A percentile compares a stretch with the other conserved stretches of the same genome.
phyloP scores from a whole-genome alignment of 2,888 invertebrate species.

The Sympetrum striolatum region DNA sequence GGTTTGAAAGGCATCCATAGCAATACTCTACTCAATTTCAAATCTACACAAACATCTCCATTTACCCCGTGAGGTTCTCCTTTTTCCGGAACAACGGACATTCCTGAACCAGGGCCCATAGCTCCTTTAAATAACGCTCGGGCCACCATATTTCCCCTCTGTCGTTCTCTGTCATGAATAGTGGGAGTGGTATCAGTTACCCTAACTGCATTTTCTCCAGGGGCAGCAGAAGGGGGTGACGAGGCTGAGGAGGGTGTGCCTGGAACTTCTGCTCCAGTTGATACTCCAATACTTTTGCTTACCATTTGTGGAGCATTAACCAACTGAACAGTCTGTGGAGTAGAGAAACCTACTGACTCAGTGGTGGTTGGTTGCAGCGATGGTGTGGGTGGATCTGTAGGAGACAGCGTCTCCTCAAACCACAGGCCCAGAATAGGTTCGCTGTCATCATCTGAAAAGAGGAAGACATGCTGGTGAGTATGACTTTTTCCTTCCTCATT shows the following conservation, averaged over 20 bases:
- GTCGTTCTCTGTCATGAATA: background rate
- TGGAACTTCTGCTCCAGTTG: slow-evolving; percentile 1
- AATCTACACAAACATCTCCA: slow-evolving; percentile 44
- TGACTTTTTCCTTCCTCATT: too few relatives aligned
- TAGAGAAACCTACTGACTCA: slow-evolving; percentile 42
- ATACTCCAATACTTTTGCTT: slow-evolving; percentile 4
- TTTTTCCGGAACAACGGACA: slow-evolving; percentile 72
- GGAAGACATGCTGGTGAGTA: background rate
- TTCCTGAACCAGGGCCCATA: slow-evolving; percentile 11
- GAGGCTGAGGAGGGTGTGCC: slow-evolving; percentile 28
- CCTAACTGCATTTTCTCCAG: background rate
- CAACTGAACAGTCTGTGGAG: slow-evolving; percentile 15
- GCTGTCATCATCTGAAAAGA: slow-evolving; percentile 71
- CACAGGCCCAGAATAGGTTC: slow-evolving; percentile 89
- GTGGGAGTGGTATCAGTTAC: background rate
- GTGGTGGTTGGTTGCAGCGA: slow-evolving; percentile 45
- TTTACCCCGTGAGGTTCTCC: slow-evolving; percentile 77
- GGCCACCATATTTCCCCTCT: slow-evolving; percentile 11
- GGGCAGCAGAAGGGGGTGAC: slow-evolving; percentile 12
- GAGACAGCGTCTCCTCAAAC: slow-evolving; percentile 93
- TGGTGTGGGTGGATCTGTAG: slow-evolving; percentile 55
- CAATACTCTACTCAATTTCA: slow-evolving; percentile 22
- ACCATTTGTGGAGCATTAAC: background rate
- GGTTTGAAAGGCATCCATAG: background rate
- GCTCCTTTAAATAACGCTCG: slow-evolving; percentile 6